Evolutionary conservation across 2,113 vertebrate genomes (phyloP), one percentile per base, ranked within the genome.

Genomic region (Rhegmatorhina hoffmannsi): DNA sequence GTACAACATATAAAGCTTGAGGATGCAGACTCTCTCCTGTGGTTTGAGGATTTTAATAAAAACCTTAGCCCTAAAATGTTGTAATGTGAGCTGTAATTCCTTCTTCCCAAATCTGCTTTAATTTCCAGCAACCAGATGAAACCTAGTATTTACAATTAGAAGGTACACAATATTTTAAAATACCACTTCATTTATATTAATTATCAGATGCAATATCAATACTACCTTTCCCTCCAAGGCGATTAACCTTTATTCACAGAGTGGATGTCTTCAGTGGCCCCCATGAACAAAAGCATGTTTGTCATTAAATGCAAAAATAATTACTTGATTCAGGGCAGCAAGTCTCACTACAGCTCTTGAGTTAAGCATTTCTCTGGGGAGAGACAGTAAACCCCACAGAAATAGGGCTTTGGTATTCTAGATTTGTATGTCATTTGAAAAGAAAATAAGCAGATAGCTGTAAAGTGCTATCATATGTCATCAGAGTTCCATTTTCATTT

Each of bases 241-340:
- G 44, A 95, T 92, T 95, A 96, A 95, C 73, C 40, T 93, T 81
- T 82, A 82, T 75, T 90, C 73, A 75, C 49, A 78, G 13, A 78
- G 44, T 52, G 34, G 47, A 86, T 53, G 26, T 68, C 76, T 92
- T 89, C 66, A 58, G 56, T 75, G 49, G 46, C 36, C 52, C 28
- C 44, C 40, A 58, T 75, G 77, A 95, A 84, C 64, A 91, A 92
- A 31, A 91, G 38, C 26, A 58, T 79, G 52, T 84, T 94, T 87
- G 80, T 60, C 52, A 95, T 74, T 84, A 96, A 88, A 90, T 60
- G 73, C 19, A 93, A 84, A 93, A 95, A 75, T 93, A 94, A 94
- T 92, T 89, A 72, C 68, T 95, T 68, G 53, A 89, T 87, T 93
- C 66, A 92, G 78, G 74, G 58, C 62, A 95, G 64, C 49, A 84